These are phyloP conservation scores for Apamea crenata DNA, from an alignment of 2,888 invertebrate genomes.

Conservation along the genomic window DNA sequence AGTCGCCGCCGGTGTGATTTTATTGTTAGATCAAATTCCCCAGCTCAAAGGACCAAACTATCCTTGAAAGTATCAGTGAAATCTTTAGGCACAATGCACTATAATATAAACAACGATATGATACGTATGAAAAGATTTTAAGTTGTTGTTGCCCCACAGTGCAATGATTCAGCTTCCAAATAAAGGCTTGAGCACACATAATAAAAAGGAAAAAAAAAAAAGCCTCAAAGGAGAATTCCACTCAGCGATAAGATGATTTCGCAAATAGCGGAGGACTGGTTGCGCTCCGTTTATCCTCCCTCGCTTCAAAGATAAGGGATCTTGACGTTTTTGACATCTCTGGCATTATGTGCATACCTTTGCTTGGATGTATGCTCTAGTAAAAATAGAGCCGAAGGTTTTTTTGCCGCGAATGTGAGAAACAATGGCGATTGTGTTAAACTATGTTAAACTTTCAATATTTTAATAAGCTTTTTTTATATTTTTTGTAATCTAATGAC, in stretches of 20 bases:
- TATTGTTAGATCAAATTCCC: constrained; percentile 13
- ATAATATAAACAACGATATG: background rate
- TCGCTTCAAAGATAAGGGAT: constrained; percentile 73
- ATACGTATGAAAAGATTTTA: background rate
- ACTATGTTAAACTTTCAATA: constrained; percentile 16
- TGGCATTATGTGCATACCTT: constrained; percentile 63
- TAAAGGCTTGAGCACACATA: constrained; percentile 27
- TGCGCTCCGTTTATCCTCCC: constrained; percentile 73
- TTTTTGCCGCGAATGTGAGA: constrained; percentile 48
- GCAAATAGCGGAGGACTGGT: constrained; percentile 71
- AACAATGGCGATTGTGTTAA: constrained; percentile 44
- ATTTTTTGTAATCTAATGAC: too few relatives aligned
- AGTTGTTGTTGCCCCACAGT: background rate
- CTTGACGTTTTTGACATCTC: constrained; percentile 74
- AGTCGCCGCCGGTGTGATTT: constrained; percentile 1
- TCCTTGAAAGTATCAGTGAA: background rate
- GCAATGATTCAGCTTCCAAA: constrained; percentile 34
- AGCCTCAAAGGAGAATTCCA: constrained; percentile 53
- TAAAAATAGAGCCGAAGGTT: constrained; percentile 44
- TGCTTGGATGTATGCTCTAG: constrained; percentile 43
- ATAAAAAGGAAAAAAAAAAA: constrained; percentile 36
- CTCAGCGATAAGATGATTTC: constrained; percentile 68
- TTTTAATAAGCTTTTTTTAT: background rate
- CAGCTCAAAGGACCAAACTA: background rate
- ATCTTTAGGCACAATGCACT: background rate